These are phyloP conservation scores for Orycteropus afer DNA, from an alignment of 2,113 vertebrate genomes.

Conservation along the genomic window DNA sequence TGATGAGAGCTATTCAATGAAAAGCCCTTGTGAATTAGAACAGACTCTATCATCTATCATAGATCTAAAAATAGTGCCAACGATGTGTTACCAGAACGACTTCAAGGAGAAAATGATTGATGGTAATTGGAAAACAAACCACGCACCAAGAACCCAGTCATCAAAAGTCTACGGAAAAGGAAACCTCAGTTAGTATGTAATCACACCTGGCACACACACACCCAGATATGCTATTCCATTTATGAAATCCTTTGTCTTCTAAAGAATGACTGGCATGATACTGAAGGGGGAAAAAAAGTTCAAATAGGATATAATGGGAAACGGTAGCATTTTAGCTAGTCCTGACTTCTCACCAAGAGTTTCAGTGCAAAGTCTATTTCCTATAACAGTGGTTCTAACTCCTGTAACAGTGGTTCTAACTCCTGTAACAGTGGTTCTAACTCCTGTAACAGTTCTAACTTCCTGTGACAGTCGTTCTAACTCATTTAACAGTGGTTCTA, in stretches of 20 bases:
- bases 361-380: neutral
- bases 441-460: no score
- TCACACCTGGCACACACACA: conserved; percentile 53
- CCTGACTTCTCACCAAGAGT: neutral
- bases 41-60: conserved; percentile 54
- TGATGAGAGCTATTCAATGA: conserved; percentile 51
- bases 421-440: no score
- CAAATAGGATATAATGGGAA: neutral
- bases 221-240: conserved; percentile 68
- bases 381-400: no score
- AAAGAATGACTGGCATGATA: neutral
- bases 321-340: neutral
- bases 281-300: neutral
- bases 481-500: no score
- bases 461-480: no score
- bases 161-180: conserved; percentile 71
- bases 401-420: no score
- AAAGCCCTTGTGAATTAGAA: conserved; percentile 61
- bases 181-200: conserved; percentile 61
- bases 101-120: conserved; percentile 78
- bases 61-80: conserved; percentile 67
- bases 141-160: conserved; percentile 73
- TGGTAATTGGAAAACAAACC: conserved; percentile 79
- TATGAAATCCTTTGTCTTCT: conserved; percentile 60
- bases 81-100: conserved; percentile 63